A percentile compares a stretch with the other conserved stretches of the same genome.
Conservation (phyloP, 2,888 invertebrate genomes). For the Macrosiphum euphorbiae region DNA sequence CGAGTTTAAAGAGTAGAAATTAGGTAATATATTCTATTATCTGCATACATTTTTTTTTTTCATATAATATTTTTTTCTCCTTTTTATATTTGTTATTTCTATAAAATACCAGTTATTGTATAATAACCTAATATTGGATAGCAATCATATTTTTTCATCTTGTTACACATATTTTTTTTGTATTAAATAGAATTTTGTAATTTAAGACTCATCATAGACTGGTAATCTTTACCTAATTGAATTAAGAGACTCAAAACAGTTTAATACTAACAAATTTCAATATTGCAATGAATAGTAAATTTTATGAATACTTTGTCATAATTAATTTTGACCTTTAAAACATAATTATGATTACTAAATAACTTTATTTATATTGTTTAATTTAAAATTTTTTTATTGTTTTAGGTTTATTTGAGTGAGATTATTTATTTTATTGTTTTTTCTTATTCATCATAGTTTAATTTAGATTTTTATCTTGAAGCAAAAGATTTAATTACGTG, state of each 20-base stretch:
- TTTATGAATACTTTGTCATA: neutral
- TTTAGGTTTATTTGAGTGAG: constrained; percentile 61
- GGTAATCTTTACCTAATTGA: constrained; percentile 7
- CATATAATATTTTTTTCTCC: constrained; percentile 16
- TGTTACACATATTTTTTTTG: constrained; percentile 10
- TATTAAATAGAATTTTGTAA: constrained; percentile 26
- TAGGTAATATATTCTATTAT: constrained; percentile 1
- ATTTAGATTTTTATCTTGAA: constrained; percentile 44
- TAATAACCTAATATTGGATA: constrained; percentile 16
- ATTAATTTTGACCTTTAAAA: constrained; percentile 30
- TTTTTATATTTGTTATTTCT: constrained; percentile 46
- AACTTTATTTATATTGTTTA: constrained; percentile 44
- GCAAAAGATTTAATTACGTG: constrained; percentile 19
- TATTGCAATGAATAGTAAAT: constrained; percentile 2
- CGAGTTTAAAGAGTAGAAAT: constrained; percentile 14
- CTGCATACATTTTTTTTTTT: constrained; percentile 24
- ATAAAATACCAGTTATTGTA: constrained; percentile 23
- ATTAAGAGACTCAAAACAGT: neutral
- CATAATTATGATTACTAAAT: constrained; percentile 20
- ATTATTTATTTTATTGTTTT: constrained; percentile 62
- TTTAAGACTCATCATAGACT: neutral
- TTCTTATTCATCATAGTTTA: constrained; percentile 56
- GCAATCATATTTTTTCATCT: constrained; percentile 39
- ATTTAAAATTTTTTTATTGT: constrained; percentile 45
- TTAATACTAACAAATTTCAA: constrained; percentile 18